These are phyloP conservation scores for Phortica magna DNA, from an alignment of 2,888 invertebrate species.

Conservation along the genomic window DNA sequence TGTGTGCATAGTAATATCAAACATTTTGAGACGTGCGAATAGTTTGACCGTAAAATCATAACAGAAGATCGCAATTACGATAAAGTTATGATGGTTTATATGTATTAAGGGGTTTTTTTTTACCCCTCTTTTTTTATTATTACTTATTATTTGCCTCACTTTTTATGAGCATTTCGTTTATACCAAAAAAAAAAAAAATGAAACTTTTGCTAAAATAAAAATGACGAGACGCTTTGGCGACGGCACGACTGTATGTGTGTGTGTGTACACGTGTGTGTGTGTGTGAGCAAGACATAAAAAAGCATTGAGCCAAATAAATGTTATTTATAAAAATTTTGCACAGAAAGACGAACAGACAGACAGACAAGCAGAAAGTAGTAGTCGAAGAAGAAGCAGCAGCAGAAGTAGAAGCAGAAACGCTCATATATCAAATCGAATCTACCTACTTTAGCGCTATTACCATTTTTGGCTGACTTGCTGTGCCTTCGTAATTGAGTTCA, in stretches of 20 bases:
- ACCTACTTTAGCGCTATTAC: slow-evolving; percentile 13
- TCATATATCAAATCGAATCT: slow-evolving; percentile 1
- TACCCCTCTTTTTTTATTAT: neutral
- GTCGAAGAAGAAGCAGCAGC: neutral
- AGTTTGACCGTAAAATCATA: slow-evolving; percentile 58
- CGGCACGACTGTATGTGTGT: slow-evolving; percentile 48
- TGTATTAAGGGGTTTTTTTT: slow-evolving; percentile 25
- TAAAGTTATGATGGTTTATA: slow-evolving; percentile 42
- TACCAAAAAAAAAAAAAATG: slow-evolving; percentile 2
- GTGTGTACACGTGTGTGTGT: neutral
- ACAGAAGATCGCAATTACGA: slow-evolving; percentile 72
- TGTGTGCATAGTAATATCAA: neutral
- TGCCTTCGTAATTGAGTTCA: neutral
- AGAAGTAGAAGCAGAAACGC: neutral
- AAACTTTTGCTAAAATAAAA: slow-evolving; percentile 21
- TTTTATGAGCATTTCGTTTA: slow-evolving; percentile 6
- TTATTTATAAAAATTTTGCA: slow-evolving; percentile 60
- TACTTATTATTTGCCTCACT: neutral
- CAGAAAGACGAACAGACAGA: slow-evolving; percentile 39
- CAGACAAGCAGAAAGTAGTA: slow-evolving; percentile 46
- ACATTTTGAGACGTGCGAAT: slow-evolving; percentile 63
- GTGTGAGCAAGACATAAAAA: slow-evolving; percentile 58
- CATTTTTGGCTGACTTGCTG: slow-evolving; percentile 14
- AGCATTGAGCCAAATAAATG: slow-evolving; percentile 73
- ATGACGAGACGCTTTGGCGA: neutral